A percentile compares a stretch with the other conserved stretches of the same genome.
Evolutionary conservation across 2,888 invertebrate genomes (phyloP).

Genomic region (Nasonia oneida): DNA sequence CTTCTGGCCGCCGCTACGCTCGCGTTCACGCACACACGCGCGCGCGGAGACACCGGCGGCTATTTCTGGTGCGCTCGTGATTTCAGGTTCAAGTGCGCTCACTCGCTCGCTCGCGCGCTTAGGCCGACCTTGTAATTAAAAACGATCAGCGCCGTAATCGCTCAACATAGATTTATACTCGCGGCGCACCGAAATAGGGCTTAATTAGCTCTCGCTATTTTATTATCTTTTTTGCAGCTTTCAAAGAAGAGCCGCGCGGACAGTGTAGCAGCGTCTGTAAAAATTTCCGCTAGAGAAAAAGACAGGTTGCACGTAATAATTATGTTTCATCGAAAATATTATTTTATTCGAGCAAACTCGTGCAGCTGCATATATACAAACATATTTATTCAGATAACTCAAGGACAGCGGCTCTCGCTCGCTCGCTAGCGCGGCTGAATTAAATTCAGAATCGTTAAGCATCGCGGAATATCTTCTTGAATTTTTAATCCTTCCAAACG

Average conservation of each 20-base stretch:
- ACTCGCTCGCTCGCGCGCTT: constrained; percentile 20
- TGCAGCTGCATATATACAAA: constrained; percentile 30
- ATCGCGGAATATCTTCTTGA: constrained; percentile 27
- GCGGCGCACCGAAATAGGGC: constrained; percentile 36
- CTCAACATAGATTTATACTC: constrained; percentile 46
- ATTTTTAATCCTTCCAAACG: background rate
- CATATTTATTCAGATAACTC: constrained; percentile 49
- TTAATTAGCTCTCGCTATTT: constrained; percentile 10
- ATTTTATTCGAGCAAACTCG: constrained; percentile 35
- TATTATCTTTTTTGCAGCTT: too few species aligned
- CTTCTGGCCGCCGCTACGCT: background rate
- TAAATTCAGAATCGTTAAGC: constrained; percentile 15
- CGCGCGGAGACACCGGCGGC: background rate
- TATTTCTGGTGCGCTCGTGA: constrained; percentile 49
- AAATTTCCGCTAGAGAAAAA: background rate
- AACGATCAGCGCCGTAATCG: constrained; percentile 63
- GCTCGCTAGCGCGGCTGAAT: background rate
- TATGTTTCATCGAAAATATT: constrained; percentile 22
- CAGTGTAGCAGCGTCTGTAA: background rate
- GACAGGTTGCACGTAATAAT: background rate
- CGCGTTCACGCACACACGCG: background rate
- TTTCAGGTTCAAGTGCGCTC: constrained; percentile 65
- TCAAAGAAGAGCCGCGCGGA: too few species aligned
- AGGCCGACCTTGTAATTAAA: constrained; percentile 64
- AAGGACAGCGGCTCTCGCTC: constrained; percentile 43